A percentile compares a stretch with the other conserved stretches of the same genome.
phyloP scores from a whole-genome alignment of 2,888 invertebrate genomes.

The Neoascia interrupta region DNA sequence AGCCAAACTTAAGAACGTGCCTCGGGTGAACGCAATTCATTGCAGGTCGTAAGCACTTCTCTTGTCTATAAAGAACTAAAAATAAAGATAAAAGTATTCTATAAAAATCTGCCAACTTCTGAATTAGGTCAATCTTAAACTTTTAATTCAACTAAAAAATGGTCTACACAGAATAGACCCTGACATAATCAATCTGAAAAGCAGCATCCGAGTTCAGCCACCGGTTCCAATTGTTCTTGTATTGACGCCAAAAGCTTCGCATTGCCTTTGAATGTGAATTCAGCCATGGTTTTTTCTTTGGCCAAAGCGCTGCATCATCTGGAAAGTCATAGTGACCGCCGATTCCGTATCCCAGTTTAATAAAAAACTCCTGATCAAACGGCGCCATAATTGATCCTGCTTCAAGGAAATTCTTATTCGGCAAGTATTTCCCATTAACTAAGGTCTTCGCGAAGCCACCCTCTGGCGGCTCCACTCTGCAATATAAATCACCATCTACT shows the following conservation, averaged over 20 bases:
- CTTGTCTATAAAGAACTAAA: too few species aligned
- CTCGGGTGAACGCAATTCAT: too few species aligned
- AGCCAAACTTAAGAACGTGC: too few species aligned
- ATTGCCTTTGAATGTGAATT: constrained; percentile 85
- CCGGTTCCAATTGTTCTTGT: constrained; percentile 81
- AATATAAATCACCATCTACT: constrained; percentile 82
- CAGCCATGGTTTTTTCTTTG: constrained; percentile 85
- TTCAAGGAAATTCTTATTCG: constrained; percentile 76
- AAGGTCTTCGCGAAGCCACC: constrained; percentile 73
- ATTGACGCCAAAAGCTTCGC: constrained; percentile 84
- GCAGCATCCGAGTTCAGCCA: constrained; percentile 73
- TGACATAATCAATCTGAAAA: constrained; percentile 76
- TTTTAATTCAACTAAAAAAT: too few species aligned
- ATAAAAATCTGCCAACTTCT: too few species aligned
- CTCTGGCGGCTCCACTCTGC: constrained; percentile 77
- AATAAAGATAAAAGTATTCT: too few species aligned
- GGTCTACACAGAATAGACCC: constrained; percentile 74
- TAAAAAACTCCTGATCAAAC: constrained; percentile 87
- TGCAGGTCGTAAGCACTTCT: too few species aligned
- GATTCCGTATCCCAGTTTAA: constrained; percentile 88
- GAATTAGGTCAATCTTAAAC: too few species aligned
- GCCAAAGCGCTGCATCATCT: constrained; percentile 79
- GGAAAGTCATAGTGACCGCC: constrained; percentile 88
- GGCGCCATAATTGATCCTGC: constrained; percentile 83
- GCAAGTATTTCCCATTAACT: constrained; percentile 70